A percentile compares a stretch with the other conserved stretches of the same genome.
Evolutionary conservation across 2,888 invertebrate genomes (phyloP).

Genomic region (Aproaerema taeniolella): DNA sequence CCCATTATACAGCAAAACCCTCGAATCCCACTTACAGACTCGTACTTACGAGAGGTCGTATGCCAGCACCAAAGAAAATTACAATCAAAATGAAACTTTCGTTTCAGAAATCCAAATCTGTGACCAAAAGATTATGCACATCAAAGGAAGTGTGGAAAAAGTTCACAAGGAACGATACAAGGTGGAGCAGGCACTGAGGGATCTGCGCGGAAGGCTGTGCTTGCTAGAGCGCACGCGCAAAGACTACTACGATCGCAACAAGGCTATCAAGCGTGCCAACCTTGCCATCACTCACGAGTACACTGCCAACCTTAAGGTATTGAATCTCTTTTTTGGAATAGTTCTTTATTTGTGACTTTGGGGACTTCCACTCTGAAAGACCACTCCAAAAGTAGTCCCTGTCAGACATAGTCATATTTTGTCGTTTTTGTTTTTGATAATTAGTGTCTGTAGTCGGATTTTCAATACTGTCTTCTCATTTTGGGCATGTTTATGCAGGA

Average conservation of each 20-base stretch:
- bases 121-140: slow-evolving; percentile 84
- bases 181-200: slow-evolving; percentile 77
- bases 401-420: background rate
- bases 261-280: slow-evolving; percentile 72
- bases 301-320: slow-evolving; percentile 70
- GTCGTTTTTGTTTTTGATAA: too few species aligned
- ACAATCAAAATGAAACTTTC: background rate
- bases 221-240: slow-evolving; percentile 79
- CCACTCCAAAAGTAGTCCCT: background rate
- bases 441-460: too few species aligned
- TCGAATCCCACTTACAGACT: too few species aligned
- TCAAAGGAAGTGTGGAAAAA: slow-evolving; percentile 80
- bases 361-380: too few species aligned
- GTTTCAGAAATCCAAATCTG: slow-evolving; percentile 76
- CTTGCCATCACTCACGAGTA: slow-evolving; percentile 77
- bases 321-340: background rate
- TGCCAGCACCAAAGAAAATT: too few species aligned
- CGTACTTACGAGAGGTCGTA: too few species aligned
- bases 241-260: slow-evolving; percentile 76
- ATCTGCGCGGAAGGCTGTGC: slow-evolving; percentile 78
- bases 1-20: background rate
- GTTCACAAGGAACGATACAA: slow-evolving; percentile 74
- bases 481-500: slow-evolving; percentile 77
- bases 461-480: too few species aligned
- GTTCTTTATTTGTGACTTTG: background rate